A percentile compares a stretch with the other conserved stretches of the same genome.
Evolutionary conservation across 1,140 invertebrate genomes (phyloP).

Genomic region (Zaprionus ornatus): DNA sequence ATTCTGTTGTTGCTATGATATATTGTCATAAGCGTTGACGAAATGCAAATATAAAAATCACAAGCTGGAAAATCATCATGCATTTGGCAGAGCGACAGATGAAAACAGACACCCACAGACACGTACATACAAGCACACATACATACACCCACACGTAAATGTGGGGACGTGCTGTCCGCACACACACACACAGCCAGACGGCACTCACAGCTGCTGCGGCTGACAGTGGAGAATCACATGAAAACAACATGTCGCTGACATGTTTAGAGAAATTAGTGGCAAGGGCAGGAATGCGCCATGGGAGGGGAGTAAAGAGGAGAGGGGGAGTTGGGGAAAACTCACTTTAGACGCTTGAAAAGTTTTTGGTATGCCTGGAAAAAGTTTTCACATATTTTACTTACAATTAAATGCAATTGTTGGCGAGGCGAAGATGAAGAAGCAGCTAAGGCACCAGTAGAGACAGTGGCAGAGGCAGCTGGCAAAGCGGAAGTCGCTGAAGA

Average conservation of each 20-base stretch:
- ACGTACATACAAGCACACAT: background rate
- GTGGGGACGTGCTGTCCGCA: background rate
- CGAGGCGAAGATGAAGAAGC: conserved; percentile 2
- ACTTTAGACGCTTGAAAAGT: conserved; percentile 61
- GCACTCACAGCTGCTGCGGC: conserved; percentile 53
- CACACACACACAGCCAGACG: conserved; percentile 9
- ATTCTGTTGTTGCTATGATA: conserved; percentile 52
- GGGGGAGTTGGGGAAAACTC: conserved; percentile 8
- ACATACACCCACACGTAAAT: background rate
- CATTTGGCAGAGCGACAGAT: conserved; percentile 22
- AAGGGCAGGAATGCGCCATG: background rate
- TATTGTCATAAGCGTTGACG: conserved; percentile 78
- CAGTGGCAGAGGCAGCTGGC: conserved; percentile 1
- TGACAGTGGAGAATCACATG: conserved; percentile 72
- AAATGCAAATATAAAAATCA: conserved; percentile 76
- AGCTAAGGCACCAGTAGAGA: background rate
- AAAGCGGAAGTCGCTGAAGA: conserved; percentile 9
- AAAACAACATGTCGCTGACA: conserved; percentile 80
- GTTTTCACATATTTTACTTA: conserved; percentile 81
- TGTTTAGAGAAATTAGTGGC: conserved; percentile 32
- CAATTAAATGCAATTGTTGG: conserved; percentile 80
- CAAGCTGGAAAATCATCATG: conserved; percentile 69
- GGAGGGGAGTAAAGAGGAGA: background rate
- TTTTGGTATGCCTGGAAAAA: conserved; percentile 58
- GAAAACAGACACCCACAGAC: conserved; percentile 26